Evolutionary conservation across 2,113 vertebrate genomes (phyloP).

Genomic region (Oryzias javanicus): DNA sequence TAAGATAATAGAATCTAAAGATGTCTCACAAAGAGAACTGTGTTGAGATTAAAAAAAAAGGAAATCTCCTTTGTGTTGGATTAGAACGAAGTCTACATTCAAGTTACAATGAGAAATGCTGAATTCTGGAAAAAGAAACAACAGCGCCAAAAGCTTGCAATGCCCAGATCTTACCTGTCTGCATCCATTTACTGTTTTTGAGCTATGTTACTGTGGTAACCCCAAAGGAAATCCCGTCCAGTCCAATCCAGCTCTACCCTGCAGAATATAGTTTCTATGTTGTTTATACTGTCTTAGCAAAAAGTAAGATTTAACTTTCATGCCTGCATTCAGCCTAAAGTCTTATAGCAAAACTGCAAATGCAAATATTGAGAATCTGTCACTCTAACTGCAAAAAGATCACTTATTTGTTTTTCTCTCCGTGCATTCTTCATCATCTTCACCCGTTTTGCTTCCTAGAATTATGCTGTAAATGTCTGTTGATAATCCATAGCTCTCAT

Average conservation of each 20-base stretch:
- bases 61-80: slow-evolving; percentile 45
- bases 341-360: too few species aligned
- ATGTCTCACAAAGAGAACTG: slow-evolving; percentile 31
- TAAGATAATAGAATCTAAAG: slow-evolving; percentile 41
- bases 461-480: slow-evolving; percentile 41
- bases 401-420: too few species aligned
- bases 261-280: background rate
- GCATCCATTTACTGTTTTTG: slow-evolving; percentile 25
- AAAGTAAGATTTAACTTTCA: too few species aligned
- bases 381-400: too few species aligned
- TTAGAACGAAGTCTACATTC: slow-evolving; percentile 51
- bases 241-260: slow-evolving; percentile 30
- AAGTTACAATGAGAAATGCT: slow-evolving; percentile 44
- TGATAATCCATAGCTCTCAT: slow-evolving; percentile 31
- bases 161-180: slow-evolving; percentile 44
- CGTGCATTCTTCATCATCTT: too few species aligned
- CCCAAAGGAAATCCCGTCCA: slow-evolving; percentile 25
- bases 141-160: slow-evolving; percentile 26
- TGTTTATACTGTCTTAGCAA: background rate
- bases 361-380: too few species aligned
- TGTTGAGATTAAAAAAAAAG: slow-evolving; percentile 43
- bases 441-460: too few species aligned
- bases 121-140: slow-evolving; percentile 38
- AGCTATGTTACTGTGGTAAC: slow-evolving; percentile 25
- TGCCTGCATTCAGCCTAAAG: too few species aligned